Evolutionary conservation across 2,888 invertebrate species (phyloP).

Genomic region (Acrocera orbiculus): DNA sequence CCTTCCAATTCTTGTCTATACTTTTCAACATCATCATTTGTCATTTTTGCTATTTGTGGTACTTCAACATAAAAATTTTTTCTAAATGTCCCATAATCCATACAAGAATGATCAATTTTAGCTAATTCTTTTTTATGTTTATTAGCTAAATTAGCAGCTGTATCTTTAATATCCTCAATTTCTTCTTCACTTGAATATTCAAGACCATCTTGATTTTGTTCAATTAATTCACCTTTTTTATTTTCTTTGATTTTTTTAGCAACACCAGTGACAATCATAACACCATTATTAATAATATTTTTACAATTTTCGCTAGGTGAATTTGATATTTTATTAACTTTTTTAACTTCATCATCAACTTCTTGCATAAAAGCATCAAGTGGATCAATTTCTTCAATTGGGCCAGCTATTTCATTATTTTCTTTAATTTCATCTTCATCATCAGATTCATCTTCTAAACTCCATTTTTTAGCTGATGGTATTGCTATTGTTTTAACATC

Average conservation of each 20-base stretch:
- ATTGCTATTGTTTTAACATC: constrained; percentile 50
- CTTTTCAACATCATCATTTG: constrained; percentile 64
- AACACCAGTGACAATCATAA: constrained; percentile 68
- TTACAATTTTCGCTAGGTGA: constrained; percentile 31
- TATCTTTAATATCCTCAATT: constrained; percentile 81
- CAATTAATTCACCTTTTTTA: constrained; percentile 94
- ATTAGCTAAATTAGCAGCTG: constrained; percentile 72
- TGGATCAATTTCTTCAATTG: constrained; percentile 78
- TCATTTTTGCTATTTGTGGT: constrained; percentile 87
- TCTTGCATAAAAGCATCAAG: constrained; percentile 96
- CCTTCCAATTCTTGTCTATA: constrained; percentile 84
- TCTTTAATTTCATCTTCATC: constrained; percentile 52
- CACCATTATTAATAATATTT: constrained; percentile 36
- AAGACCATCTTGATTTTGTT: constrained; percentile 93
- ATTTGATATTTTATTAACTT: constrained; percentile 28
- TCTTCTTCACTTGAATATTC: constrained; percentile 98
- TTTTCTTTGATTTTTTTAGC: constrained; percentile 59
- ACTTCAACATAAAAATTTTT: constrained; percentile 97
- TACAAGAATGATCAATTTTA: constrained; percentile 75
- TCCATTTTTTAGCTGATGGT: constrained; percentile 69
- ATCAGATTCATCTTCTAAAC: constrained; percentile 88
- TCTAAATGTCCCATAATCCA: constrained; percentile 75
- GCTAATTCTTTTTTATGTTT: constrained; percentile 85
- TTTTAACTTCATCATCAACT: constrained; percentile 39
- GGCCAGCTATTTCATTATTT: constrained; percentile 32